phyloP scores from a whole-genome alignment of 2,113 vertebrate species.

The Pogona vitticeps region DNA sequence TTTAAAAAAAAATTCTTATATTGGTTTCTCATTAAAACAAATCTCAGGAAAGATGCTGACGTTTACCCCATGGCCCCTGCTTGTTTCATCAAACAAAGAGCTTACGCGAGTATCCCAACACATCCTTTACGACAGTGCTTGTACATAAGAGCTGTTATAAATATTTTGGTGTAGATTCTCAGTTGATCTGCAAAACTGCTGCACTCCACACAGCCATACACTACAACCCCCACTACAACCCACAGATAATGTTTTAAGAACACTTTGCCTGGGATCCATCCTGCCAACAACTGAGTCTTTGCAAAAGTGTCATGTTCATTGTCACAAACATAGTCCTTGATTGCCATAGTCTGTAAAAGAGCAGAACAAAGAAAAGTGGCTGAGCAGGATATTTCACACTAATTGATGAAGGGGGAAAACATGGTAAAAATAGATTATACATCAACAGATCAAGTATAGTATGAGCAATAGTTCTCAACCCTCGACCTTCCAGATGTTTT shows the following conservation, averaged over 20 bases:
- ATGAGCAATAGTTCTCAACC: no score
- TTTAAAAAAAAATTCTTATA: no score
- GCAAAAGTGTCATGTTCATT: constrained; percentile 29
- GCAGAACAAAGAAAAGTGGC: constrained; percentile 8
- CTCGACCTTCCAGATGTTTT: no score
- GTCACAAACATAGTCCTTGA: constrained; percentile 45
- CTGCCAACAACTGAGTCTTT: constrained; percentile 38
- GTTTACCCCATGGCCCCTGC: no score
- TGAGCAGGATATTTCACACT: constrained; percentile 40
- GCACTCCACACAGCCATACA: neutral
- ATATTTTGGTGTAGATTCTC: neutral
- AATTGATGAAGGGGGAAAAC: no score
- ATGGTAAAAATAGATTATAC: constrained; percentile 2
- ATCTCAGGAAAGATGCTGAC: no score
- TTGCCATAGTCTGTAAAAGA: constrained; percentile 57
- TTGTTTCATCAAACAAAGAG: no score
- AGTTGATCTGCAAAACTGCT: neutral
- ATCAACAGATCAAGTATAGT: neutral
- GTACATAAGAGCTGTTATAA: neutral
- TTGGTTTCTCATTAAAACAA: no score
- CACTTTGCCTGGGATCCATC: neutral
- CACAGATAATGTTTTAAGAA: constrained; percentile 37
- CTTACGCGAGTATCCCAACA: no score
- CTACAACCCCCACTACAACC: no score
- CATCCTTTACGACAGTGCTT: no score